A percentile compares a stretch with the other conserved stretches of the same genome.
These are phyloP conservation scores for Chironomus tepperi DNA, from an alignment of 1,140 invertebrate genomes.

Conservation along the genomic window DNA sequence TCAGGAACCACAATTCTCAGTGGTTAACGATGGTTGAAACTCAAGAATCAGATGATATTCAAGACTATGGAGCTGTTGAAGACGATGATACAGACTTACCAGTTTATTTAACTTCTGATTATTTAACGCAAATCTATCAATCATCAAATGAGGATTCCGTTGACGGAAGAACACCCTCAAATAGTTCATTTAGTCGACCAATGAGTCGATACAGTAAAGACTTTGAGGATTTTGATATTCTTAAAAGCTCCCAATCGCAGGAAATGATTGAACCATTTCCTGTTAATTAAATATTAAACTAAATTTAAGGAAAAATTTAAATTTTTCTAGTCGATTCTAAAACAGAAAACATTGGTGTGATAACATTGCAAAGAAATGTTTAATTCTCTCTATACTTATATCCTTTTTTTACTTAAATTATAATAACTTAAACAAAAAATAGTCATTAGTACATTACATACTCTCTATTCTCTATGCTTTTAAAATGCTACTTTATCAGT, in stretches of 20 bases:
- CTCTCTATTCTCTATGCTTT: no score
- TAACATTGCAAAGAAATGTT: not conserved
- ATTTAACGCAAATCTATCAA: slow-evolving; percentile 42
- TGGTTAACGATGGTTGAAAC: slow-evolving; percentile 94
- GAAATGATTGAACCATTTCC: slow-evolving; percentile 6
- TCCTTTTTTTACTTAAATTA: no score
- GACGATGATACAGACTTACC: slow-evolving; percentile 57
- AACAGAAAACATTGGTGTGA: not conserved
- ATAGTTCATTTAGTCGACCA: slow-evolving; percentile 19
- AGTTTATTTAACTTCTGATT: slow-evolving; percentile 60
- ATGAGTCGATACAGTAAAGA: slow-evolving; percentile 10
- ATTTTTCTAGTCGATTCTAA: not conserved
- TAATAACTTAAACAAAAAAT: no score
- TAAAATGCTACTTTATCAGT: not conserved
- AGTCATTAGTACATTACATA: no score
- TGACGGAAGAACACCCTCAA: not conserved
- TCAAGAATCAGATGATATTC: slow-evolving; percentile 43
- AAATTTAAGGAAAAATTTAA: not conserved
- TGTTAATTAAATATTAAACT: not conserved
- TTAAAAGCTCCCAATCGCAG: slow-evolving; percentile 8
- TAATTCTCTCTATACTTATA: not conserved
- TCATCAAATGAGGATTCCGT: slow-evolving; percentile 16
- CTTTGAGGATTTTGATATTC: slow-evolving; percentile 10
- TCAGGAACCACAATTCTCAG: slow-evolving; percentile 92
- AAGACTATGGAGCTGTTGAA: slow-evolving; percentile 42